Evolutionary conservation across 2,113 vertebrate species (phyloP).

Genomic region (Machaerirhynchus nigripectus): DNA sequence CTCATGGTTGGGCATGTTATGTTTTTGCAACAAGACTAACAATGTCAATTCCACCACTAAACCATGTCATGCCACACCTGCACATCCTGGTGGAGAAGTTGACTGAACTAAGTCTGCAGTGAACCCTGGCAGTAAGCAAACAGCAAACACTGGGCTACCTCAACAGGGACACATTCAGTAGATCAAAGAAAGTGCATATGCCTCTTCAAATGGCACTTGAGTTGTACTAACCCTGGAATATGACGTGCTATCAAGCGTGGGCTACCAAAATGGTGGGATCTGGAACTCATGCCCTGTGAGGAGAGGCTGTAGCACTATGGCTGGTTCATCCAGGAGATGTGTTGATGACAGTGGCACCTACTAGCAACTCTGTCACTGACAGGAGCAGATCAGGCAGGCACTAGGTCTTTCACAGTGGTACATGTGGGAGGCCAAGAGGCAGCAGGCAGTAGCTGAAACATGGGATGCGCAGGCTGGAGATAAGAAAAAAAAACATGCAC

Average conservation of each 20-base stretch:
- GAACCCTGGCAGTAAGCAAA: not conserved
- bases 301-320: not conserved
- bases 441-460: not conserved
- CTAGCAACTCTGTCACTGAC: not conserved
- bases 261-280: not conserved
- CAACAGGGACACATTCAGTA: not conserved
- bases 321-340: not conserved
- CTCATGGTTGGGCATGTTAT: not conserved
- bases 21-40: not conserved
- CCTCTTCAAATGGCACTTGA: fast-evolving
- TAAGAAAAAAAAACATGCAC: not conserved
- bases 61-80: not conserved
- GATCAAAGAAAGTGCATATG: not conserved
- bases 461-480: not conserved
- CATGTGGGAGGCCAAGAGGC: not conserved
- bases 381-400: not conserved
- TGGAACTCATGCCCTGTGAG: fast-evolving
- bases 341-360: not conserved
- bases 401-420: not conserved
- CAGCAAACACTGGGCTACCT: not conserved
- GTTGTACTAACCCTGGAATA: not conserved
- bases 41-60: not conserved
- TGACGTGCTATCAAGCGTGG: fast-evolving
- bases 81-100: not conserved
- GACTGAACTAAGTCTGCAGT: not conserved